phyloP scores from a whole-genome alignment of 2,797 vertebrate genomes.

The Calcarius lapponicus region DNA sequence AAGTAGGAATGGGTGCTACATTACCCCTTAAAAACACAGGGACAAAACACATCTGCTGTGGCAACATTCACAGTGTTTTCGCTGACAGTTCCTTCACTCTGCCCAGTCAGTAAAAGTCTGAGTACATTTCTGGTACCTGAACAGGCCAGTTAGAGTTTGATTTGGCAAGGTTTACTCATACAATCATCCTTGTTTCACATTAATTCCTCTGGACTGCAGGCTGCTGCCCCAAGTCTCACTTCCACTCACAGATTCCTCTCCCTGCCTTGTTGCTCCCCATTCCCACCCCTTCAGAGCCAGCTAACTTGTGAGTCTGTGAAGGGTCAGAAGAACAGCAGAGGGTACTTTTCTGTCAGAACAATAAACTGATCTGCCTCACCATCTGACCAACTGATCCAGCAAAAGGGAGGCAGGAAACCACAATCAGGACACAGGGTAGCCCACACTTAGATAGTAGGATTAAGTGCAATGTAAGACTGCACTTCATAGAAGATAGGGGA shows the following conservation, averaged over 20 bases:
- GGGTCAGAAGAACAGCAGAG: neutral
- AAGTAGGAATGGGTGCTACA: neutral
- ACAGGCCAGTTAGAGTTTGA: neutral
- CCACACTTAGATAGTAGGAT: neutral
- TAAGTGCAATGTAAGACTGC: neutral
- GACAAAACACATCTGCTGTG: neutral
- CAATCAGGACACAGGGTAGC: neutral
- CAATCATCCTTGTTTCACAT: neutral
- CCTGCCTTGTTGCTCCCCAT: neutral
- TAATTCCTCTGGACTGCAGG: neutral
- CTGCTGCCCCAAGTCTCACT: neutral
- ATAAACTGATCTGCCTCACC: neutral
- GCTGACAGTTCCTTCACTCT: neutral
- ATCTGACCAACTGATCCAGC: neutral
- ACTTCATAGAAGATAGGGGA: neutral
- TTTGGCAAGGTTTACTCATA: neutral
- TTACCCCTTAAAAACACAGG: neutral
- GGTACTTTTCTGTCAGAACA: neutral
- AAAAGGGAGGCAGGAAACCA: neutral
- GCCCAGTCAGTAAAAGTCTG: neutral
- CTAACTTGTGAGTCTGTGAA: rapidly evolving
- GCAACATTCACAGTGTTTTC: neutral
- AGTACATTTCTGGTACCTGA: neutral
- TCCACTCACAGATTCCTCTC: neutral
- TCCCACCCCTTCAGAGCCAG: neutral